phyloP scores from a whole-genome alignment of 2,888 invertebrate species.

The Cephus nigrinus region DNA sequence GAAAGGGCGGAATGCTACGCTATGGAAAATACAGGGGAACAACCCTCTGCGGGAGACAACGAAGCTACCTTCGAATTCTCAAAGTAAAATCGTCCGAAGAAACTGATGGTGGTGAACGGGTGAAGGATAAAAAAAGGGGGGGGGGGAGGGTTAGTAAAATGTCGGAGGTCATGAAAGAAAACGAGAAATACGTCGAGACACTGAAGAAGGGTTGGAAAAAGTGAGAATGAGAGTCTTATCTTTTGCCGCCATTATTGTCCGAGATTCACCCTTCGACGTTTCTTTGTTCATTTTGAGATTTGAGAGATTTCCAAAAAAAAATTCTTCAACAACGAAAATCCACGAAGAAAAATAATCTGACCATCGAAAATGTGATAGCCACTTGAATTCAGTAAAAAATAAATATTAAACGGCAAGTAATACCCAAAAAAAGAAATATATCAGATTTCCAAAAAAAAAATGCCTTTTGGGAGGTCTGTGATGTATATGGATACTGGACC shows the following conservation, averaged over 20 bases:
- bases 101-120: background rate
- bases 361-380: background rate
- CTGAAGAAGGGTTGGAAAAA: background rate
- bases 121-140: conserved; percentile 15
- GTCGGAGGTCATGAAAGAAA: background rate
- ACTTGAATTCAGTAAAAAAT: background rate
- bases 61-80: background rate
- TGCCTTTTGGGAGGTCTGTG: background rate
- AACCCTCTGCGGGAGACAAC: background rate
- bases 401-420: background rate
- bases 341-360: background rate
- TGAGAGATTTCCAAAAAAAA: background rate
- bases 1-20: conserved; percentile 3
- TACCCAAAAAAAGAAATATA: no score
- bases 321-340: background rate
- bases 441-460: no score
- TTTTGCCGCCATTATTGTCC: background rate
- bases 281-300: background rate
- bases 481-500: background rate
- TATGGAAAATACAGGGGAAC: conserved; percentile 17
- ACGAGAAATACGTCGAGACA: background rate
- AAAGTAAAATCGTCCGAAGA: background rate
- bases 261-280: background rate
- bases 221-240: background rate
- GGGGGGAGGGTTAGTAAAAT: conserved; percentile 5